A percentile compares a stretch with the other conserved stretches of the same genome.
These are phyloP conservation scores for Cistogaster globosa DNA, from an alignment of 2,888 invertebrate genomes.

Conservation along the genomic window DNA sequence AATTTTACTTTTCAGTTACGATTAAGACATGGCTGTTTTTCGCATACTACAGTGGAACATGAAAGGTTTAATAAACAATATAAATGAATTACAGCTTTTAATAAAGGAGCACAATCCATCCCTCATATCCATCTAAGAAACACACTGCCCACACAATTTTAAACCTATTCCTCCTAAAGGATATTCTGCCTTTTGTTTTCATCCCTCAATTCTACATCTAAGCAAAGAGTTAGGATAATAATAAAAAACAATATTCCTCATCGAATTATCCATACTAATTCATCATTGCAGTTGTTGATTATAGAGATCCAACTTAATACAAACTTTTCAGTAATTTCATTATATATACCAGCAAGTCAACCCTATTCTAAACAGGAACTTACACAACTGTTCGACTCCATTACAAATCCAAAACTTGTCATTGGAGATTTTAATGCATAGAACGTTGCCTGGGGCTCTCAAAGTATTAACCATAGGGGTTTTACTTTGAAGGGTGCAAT, in stretches of 20 bases:
- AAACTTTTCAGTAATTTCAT: slow-evolving; percentile 16
- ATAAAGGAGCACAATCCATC: background rate
- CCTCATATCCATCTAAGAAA: slow-evolving; percentile 32
- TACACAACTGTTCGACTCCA: background rate
- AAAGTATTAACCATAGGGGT: slow-evolving; percentile 20
- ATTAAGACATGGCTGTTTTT: too few species aligned
- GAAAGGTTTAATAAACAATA: too few species aligned
- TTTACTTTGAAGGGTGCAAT: slow-evolving; percentile 37
- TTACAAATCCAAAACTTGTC: slow-evolving; percentile 1
- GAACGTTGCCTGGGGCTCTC: slow-evolving; percentile 3
- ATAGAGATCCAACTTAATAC: slow-evolving; percentile 41
- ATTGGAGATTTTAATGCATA: slow-evolving; percentile 18
- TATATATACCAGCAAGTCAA: slow-evolving; percentile 6
- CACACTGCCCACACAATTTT: slow-evolving; percentile 29
- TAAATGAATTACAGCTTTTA: too few species aligned
- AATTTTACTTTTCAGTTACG: background rate
- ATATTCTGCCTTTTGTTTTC: slow-evolving; percentile 19
- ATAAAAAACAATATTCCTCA: slow-evolving; percentile 36
- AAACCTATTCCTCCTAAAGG: slow-evolving; percentile 25
- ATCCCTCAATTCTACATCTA: slow-evolving; percentile 10
- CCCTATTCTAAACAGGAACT: background rate
- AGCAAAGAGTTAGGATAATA: slow-evolving; percentile 38
- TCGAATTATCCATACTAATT: slow-evolving; percentile 13
- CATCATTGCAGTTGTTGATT: background rate
- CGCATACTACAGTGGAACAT: too few species aligned